phyloP scores from a whole-genome alignment of 1,140 invertebrate genomes.

The Bilobella aurantiaca region DNA sequence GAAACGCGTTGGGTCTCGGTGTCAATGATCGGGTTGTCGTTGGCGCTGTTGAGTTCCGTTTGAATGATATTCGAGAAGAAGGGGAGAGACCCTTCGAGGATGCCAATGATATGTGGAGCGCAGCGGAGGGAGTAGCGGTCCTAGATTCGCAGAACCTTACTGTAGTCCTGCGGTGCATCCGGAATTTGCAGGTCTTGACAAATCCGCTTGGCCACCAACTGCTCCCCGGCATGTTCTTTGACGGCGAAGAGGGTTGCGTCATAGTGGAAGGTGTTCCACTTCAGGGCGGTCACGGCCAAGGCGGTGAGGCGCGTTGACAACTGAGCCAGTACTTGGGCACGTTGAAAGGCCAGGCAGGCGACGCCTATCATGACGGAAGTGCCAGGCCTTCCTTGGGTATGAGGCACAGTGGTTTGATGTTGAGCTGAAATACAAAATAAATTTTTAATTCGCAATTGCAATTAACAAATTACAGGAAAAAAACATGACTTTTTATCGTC shows the following conservation, averaged over 20 bases:
- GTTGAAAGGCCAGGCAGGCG: constrained; percentile 6
- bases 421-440: not conserved
- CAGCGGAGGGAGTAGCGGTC: constrained; percentile 16
- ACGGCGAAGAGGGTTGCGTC: constrained; percentile 13
- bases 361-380: constrained; percentile 13
- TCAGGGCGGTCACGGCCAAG: constrained; percentile 1
- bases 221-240: constrained; percentile 10
- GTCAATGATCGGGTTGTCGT: constrained; percentile 17
- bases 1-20: not conserved
- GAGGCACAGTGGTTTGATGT: not conserved
- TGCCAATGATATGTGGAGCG: constrained; percentile 12
- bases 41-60: constrained; percentile 6
- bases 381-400: constrained; percentile 10
- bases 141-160: constrained; percentile 2
- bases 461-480: not conserved
- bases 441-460: not conserved
- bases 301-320: constrained; percentile 1
- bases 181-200: not conserved
- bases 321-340: not conserved
- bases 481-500: too few species aligned
- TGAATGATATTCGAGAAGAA: constrained; percentile 9
- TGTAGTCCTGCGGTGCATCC: not conserved
- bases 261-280: constrained; percentile 10
- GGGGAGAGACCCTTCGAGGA: constrained; percentile 8
- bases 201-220: constrained; percentile 7